These are phyloP conservation scores for Campaea margaritaria DNA, from an alignment of 2,888 invertebrate species.

Conservation along the genomic window DNA sequence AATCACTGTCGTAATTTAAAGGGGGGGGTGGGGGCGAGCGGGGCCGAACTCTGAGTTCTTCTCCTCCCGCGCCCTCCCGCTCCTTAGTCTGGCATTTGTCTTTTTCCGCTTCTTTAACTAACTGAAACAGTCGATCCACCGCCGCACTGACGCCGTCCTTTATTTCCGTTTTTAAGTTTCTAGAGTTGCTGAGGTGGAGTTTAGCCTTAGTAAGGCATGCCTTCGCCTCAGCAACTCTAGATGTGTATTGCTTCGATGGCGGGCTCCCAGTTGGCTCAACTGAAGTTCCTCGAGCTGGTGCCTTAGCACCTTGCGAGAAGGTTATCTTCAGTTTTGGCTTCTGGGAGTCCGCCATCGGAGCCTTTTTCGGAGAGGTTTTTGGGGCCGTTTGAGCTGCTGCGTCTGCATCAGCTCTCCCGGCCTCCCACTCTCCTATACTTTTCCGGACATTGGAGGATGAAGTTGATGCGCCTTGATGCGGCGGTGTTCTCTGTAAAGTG, in stretches of 20 bases:
- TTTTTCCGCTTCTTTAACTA: neutral
- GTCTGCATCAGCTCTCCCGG: no score
- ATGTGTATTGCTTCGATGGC: neutral
- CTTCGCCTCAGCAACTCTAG: neutral
- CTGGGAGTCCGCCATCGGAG: no score
- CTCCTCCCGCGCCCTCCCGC: neutral
- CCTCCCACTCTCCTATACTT: neutral
- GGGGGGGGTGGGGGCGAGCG: neutral
- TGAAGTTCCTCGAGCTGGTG: neutral
- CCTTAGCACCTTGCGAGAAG: neutral
- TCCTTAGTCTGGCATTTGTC: no score
- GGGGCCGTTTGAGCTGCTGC: no score
- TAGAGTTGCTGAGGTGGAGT: neutral
- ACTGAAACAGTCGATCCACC: neutral
- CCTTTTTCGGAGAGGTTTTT: no score
- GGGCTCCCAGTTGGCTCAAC: neutral
- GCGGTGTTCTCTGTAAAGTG: no score
- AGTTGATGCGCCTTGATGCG: no score
- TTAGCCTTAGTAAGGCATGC: neutral
- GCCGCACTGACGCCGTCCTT: neutral
- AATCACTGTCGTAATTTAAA: neutral
- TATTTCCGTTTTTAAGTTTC: slow-evolving; percentile 1
- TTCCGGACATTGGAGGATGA: no score
- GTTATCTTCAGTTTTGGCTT: no score
- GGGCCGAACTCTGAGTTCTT: neutral